Evolutionary conservation across 2,113 vertebrate species (phyloP), one percentile per base, ranked within the genome.

Genomic region (Vimba vimba): DNA sequence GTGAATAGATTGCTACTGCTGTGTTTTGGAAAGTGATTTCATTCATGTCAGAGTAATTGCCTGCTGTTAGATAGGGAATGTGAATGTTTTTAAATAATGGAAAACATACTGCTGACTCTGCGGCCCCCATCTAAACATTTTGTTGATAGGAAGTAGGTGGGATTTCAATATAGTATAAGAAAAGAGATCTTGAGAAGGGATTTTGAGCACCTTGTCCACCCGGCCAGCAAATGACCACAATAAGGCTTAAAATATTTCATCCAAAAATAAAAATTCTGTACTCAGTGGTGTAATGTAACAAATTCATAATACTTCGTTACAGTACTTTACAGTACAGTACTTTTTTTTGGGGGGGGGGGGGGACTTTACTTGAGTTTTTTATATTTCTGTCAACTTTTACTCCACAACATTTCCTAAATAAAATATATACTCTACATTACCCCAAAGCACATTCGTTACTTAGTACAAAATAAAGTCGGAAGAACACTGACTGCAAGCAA

Each of bases 51-150:
- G 47, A 81, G 57, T 86, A 86, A 88, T 82, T 88, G 77, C 79
- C 78, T 52, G 62, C 19, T 75, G 79, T 87, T 74, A 82, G 71
- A 87, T 68, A 59, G 66, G 27, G 52, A 86, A 84, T 80, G 82
- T 64, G 86, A 86, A 86, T 78, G 77, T 30, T 69, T 88, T 64
- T 86, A 88, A 77, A 86, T 80, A 80, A 84, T 84, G 83, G 69
- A 50, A 39, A 82, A 79, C 66, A 69, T 59, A 71, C 13, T 43
- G 75, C 60, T 68, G 74, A 77, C 75, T 79, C 23, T 69, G 30
- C 69, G 30, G 33, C 36, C 66, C 33, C 15, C 36, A 50, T 43
- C 62, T 79, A n/a, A 50, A 13, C 36, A 4, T 39, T 45, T 77
- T 82, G 71, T 52, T 19, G 21, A 19, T 47, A 27, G 23, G 12